These are phyloP conservation scores for Hypotaenidia philippensis DNA, from an alignment of 2,797 vertebrate species.

Conservation along the genomic window DNA sequence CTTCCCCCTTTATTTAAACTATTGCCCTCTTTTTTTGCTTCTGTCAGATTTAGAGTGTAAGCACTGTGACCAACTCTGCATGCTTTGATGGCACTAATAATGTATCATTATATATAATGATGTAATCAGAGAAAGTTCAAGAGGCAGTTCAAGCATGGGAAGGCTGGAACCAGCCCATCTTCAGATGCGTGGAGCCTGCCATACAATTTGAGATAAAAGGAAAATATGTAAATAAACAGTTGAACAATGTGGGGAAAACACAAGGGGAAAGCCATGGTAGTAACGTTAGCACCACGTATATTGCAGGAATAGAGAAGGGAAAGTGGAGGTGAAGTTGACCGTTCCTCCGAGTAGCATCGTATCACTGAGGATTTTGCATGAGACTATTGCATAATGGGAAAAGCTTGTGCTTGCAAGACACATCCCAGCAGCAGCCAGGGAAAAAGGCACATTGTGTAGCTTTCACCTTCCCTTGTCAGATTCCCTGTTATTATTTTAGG, in stretches of 20 bases:
- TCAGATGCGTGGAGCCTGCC: background rate
- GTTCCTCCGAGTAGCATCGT: background rate
- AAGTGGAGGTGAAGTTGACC: background rate
- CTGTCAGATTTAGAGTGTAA: constrained; percentile 46
- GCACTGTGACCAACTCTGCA: constrained; percentile 42
- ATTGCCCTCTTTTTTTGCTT: constrained; percentile 42
- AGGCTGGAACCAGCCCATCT: constrained; percentile 30
- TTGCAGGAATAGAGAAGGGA: background rate
- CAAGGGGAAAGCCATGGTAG: background rate
- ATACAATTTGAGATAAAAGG: background rate
- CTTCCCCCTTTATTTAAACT: constrained; percentile 63
- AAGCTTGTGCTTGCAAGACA: background rate
- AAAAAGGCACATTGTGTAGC: constrained; percentile 18
- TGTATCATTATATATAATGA: constrained; percentile 58
- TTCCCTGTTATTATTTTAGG: constrained; percentile 41
- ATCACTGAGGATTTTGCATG: background rate
- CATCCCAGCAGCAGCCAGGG: constrained; percentile 11
- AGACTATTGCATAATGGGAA: background rate
- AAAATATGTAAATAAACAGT: constrained; percentile 39
- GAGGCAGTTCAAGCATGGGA: constrained; percentile 44
- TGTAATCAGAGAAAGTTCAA: constrained; percentile 67
- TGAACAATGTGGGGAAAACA: background rate
- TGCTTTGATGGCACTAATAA: constrained; percentile 62
- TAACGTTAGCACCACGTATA: background rate
- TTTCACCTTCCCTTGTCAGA: constrained; percentile 17